Conservation (phyloP, 2,113 vertebrate species). For the Picathartes gymnocephalus region DNA sequence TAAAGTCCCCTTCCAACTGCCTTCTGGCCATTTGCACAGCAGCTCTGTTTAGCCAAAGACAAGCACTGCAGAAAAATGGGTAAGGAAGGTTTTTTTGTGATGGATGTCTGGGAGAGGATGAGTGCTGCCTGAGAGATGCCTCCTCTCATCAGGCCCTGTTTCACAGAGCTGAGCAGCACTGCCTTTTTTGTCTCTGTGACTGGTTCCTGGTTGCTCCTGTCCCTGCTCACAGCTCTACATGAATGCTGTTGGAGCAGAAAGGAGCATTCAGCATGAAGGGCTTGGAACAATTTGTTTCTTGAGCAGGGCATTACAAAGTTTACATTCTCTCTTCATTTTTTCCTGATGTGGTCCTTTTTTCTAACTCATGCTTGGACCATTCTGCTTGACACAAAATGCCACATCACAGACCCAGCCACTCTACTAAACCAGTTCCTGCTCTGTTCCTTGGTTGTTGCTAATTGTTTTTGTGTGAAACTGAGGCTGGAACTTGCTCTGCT, state of each 20-base stretch:
- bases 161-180: background rate
- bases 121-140: background rate
- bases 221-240: background rate
- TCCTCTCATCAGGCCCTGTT: background rate
- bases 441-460: background rate
- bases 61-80: background rate
- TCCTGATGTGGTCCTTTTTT: background rate
- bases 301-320: background rate
- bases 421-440: background rate
- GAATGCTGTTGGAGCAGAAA: background rate
- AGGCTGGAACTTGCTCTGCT: background rate
- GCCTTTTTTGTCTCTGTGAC: background rate
- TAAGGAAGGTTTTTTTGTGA: background rate
- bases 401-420: background rate
- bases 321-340: background rate
- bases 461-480: background rate
- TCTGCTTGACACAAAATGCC: background rate
- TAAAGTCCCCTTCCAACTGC: background rate
- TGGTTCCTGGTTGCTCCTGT: background rate
- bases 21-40: background rate
- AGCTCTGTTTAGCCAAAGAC: background rate
- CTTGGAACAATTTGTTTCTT: background rate
- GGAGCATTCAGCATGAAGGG: background rate
- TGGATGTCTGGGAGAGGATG: background rate
- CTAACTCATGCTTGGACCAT: background rate